Evolutionary conservation across 1,140 invertebrate genomes (phyloP).

Genomic region (Apis laboriosa): DNA sequence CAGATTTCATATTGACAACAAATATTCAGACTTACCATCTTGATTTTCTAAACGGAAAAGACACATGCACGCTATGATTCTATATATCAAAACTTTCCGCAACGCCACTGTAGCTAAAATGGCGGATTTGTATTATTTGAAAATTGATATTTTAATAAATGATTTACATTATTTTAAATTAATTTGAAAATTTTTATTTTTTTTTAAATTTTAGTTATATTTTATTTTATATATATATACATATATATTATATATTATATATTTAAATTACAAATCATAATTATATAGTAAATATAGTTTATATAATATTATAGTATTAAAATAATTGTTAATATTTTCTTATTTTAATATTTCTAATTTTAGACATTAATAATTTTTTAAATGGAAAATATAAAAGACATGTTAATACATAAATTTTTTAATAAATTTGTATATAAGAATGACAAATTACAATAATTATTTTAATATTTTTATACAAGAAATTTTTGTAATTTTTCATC

Average conservation of each 20-base stretch:
- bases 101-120: constrained; percentile 46
- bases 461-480: background rate
- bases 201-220: background rate
- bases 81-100: constrained; percentile 9
- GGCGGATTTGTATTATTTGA: constrained; percentile 5
- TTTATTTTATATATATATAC: background rate
- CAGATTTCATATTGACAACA: constrained; percentile 61
- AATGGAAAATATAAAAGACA: background rate
- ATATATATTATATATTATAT: background rate
- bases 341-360: background rate
- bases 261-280: background rate
- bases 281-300: background rate
- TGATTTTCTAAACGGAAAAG: constrained; percentile 69
- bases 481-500: no score
- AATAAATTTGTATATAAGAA: background rate
- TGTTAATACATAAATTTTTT: constrained; percentile 3
- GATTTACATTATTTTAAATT: no score
- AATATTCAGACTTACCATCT: constrained; percentile 71
- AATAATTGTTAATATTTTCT: background rate
- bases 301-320: background rate
- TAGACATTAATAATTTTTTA: background rate
- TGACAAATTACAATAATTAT: background rate
- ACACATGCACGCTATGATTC: constrained; percentile 26
- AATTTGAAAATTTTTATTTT: background rate
- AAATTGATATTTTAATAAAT: background rate